These are phyloP conservation scores for Linepithema humile DNA, from an alignment of 1,140 invertebrate genomes.

Conservation along the genomic window DNA sequence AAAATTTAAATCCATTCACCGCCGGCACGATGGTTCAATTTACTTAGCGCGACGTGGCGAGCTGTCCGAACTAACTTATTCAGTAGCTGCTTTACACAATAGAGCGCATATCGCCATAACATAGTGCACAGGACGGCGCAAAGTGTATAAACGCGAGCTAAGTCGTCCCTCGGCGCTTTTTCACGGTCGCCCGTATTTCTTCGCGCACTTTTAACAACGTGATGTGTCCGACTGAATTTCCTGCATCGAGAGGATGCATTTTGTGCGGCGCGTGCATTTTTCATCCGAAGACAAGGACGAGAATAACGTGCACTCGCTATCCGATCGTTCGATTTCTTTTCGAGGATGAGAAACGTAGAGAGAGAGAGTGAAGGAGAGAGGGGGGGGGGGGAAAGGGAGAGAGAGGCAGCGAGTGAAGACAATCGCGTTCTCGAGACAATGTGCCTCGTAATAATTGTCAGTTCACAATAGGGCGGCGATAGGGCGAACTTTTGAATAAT, in stretches of 20 bases:
- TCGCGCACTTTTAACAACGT: neutral
- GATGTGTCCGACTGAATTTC: neutral
- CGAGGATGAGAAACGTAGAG: neutral
- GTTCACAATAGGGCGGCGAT: constrained; percentile 21
- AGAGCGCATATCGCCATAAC: neutral
- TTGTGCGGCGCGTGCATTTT: neutral
- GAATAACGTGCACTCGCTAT: neutral
- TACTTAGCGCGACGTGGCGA: constrained; percentile 10
- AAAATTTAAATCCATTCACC: constrained; percentile 16
- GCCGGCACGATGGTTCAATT: constrained; percentile 6
- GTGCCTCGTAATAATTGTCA: constrained; percentile 33
- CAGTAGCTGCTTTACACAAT: constrained; percentile 18
- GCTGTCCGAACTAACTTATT: constrained; percentile 28
- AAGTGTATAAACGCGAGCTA: constrained; percentile 21
- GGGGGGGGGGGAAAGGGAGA: no score
- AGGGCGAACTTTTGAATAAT: constrained; percentile 35
- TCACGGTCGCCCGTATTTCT: neutral
- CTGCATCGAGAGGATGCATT: neutral
- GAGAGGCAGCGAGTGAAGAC: constrained; percentile 1
- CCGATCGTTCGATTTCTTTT: neutral
- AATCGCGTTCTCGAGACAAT: constrained; percentile 34
- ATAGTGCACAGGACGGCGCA: neutral
- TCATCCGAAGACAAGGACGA: constrained; percentile 2
- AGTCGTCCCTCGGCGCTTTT: neutral
- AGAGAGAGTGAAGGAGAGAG: neutral